Evolutionary conservation across 1,140 invertebrate species (phyloP).

Genomic region (Chymomyza costata): DNA sequence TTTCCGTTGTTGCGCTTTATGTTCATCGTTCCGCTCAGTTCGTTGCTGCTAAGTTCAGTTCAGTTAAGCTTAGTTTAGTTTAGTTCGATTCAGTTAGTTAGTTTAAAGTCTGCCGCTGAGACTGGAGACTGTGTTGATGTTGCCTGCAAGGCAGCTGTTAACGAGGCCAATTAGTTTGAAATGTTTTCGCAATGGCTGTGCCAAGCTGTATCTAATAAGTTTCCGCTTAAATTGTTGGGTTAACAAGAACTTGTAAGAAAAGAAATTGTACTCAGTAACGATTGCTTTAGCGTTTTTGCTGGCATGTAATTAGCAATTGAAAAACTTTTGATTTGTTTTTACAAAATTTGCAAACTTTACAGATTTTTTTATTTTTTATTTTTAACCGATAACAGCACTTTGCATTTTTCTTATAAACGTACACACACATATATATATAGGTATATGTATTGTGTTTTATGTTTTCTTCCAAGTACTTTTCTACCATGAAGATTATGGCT

Average conservation of each 20-base stretch:
- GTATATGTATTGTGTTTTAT: conserved; percentile 19
- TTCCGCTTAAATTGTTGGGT: conserved; percentile 66
- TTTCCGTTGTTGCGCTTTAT: no score
- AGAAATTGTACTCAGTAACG: not conserved
- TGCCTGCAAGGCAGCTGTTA: conserved; percentile 40
- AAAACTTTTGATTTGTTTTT: conserved; percentile 42
- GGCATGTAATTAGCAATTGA: conserved; percentile 62
- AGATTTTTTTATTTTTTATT: conserved; percentile 1
- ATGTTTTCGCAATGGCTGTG: conserved; percentile 26
- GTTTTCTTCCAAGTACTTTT: conserved; percentile 12
- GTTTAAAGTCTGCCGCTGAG: conserved; percentile 60
- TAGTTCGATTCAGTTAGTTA: conserved; percentile 51
- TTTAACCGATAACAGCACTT: conserved; percentile 3
- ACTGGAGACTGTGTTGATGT: conserved; percentile 25
- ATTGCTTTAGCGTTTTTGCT: conserved; percentile 1
- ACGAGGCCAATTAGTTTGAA: conserved; percentile 62
- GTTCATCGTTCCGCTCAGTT: no score
- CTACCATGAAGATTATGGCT: conserved; percentile 3
- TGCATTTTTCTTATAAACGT: conserved; percentile 10
- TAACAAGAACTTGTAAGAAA: conserved; percentile 36
- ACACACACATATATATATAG: conserved; percentile 4
- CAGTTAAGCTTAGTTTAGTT: conserved; percentile 34
- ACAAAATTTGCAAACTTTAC: conserved; percentile 4
- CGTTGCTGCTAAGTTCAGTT: not conserved
- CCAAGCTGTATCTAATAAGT: conserved; percentile 67